Base-by-base conservation (phyloP, 2,888 invertebrate genomes). In the Escarpia spicata region DNA sequence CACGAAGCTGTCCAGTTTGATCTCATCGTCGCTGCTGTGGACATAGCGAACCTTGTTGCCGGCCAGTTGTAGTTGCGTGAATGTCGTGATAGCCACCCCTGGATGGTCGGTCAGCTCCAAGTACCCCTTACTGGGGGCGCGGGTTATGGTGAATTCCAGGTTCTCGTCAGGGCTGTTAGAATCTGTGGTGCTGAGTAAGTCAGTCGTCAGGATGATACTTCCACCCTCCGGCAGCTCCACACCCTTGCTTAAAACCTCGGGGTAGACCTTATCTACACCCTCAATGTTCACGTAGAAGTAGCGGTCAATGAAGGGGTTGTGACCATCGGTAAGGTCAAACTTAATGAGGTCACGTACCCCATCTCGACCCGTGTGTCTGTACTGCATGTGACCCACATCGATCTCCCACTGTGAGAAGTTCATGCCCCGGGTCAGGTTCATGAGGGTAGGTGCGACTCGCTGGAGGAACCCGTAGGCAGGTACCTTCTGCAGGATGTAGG, bases 381-480 rank as follows among this genome's bases (percentile, higher is more conserved):
- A 96, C 45, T 94, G 94, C 19, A 96, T 94, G 6, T 94, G 91
- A 43, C 94, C 94, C 43, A 95, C 94, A 93, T 96, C 96, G 91
- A 96, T 95, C 92, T 96, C 96, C 60, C 93, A 93, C 94, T 96
- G 96, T 4, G 96, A 96, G 93, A 96, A 96, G 93, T 95, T 96
- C 93, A 94, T 94, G 1, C 96, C 96, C 10, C 94, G 93, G 0
- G 96, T 96, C 26, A 96, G 92, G 93, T 96, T 96, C 75, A 95
- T 92, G 43, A 92, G 58, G 19, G 92, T 93, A n/a, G 93, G 93
- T 2, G 93, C 92, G 8, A 93, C 91, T 93, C 94, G 94, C 91
- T 95, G 93, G 37, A 96, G 94, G 92, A 94, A 95, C 6, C 96
- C 96, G 94, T 95, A 95, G 91, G 94, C 95, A 0, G 96, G 96